Conservation (phyloP, 1,140 invertebrate genomes). For the Drosophila subobscura region DNA sequence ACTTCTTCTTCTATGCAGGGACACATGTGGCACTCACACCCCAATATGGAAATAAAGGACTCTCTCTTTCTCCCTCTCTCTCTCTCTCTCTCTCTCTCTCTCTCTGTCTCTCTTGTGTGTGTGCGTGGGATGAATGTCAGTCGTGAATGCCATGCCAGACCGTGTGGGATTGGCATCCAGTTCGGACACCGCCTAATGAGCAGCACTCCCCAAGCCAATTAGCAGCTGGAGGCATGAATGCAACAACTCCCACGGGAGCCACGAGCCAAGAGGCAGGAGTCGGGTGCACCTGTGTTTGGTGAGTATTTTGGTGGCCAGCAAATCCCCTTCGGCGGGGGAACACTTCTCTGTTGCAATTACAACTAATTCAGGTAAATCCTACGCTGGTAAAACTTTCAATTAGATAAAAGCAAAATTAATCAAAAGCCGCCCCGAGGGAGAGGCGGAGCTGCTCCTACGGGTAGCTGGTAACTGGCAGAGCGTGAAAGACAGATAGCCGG, state of each 20-base stretch:
- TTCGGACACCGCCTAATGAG: background rate
- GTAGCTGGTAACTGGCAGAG: background rate
- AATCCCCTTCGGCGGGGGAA: too few species aligned
- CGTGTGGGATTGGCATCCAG: background rate
- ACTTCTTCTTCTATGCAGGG: slow-evolving; percentile 9
- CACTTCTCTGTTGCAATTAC: slow-evolving; percentile 41
- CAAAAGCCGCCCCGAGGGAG: slow-evolving; percentile 41
- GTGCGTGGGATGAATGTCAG: slow-evolving; percentile 4
- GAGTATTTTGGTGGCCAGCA: too few species aligned
- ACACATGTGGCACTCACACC: background rate
- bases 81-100: background rate
- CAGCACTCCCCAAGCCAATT: slow-evolving; percentile 3
- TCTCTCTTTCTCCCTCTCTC: background rate
- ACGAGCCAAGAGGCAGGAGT: too few species aligned
- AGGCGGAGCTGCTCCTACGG: background rate
- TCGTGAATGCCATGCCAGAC: background rate
- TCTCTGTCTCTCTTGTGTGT: background rate
- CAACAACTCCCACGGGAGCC: too few species aligned
- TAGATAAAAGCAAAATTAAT: slow-evolving; percentile 76
- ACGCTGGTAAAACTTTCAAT: slow-evolving; percentile 60
- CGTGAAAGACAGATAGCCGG: slow-evolving; percentile 41
- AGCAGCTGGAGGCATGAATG: background rate
- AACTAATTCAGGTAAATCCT: slow-evolving; percentile 57
- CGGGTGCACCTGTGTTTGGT: too few species aligned
- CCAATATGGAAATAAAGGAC: slow-evolving; percentile 17